phyloP scores from a whole-genome alignment of 2,888 invertebrate species.

The Parnassius apollo region DNA sequence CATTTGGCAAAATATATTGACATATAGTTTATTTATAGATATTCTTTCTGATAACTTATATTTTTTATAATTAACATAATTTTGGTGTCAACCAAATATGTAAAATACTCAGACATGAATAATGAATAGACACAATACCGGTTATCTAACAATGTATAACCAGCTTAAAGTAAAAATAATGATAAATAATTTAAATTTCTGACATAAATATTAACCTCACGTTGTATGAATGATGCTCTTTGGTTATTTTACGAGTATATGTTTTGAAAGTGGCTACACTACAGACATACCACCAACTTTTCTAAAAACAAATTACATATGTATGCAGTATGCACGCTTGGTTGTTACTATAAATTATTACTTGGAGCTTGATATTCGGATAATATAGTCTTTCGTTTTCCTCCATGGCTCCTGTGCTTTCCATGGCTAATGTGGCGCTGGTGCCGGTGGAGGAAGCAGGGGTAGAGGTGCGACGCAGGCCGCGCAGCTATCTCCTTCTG shows the following conservation, averaged over 20 bases:
- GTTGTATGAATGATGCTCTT: background rate
- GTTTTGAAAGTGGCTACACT: slow-evolving; percentile 15
- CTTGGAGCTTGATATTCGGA: slow-evolving; percentile 22
- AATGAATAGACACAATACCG: too few species aligned
- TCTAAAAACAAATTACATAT: slow-evolving; percentile 3
- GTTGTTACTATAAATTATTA: slow-evolving; percentile 22
- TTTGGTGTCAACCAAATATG: too few species aligned
- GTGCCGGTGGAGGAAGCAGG: slow-evolving; percentile 60
- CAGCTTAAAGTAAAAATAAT: too few species aligned
- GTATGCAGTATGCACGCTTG: slow-evolving; percentile 32
- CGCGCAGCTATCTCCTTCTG: slow-evolving; percentile 69
- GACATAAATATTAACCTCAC: too few species aligned
- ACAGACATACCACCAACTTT: background rate
- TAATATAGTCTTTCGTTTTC: slow-evolving; percentile 6
- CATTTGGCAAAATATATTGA: too few species aligned
- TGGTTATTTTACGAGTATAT: slow-evolving; percentile 4
- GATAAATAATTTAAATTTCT: too few species aligned
- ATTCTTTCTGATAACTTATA: too few species aligned
- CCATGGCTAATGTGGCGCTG: slow-evolving; percentile 63
- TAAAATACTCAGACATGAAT: too few species aligned
- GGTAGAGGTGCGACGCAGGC: slow-evolving; percentile 71
- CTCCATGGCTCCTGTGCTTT: too few species aligned
- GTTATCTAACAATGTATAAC: too few species aligned
- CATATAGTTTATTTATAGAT: too few species aligned
- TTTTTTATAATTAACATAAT: too few species aligned